Conservation (phyloP, 2,888 invertebrate genomes). For the Pasiphila rectangulata region DNA sequence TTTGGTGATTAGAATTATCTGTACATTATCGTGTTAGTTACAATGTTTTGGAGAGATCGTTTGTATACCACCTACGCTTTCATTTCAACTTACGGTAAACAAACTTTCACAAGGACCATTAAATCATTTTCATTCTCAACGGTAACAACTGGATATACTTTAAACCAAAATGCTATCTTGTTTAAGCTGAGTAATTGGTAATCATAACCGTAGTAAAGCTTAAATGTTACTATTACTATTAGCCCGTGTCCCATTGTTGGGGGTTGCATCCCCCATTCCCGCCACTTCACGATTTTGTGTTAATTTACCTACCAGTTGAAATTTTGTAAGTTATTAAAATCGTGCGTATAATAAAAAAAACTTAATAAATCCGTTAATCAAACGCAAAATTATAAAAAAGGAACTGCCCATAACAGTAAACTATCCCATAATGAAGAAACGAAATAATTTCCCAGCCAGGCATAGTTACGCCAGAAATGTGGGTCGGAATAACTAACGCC, state of each 20-base stretch:
- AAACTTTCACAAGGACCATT: not conserved
- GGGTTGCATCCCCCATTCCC: too few species aligned
- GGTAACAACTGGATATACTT: not conserved
- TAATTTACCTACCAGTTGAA: too few species aligned
- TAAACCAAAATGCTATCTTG: not conserved
- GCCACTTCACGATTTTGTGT: too few species aligned
- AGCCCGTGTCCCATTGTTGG: too few species aligned
- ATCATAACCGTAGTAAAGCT: too few species aligned
- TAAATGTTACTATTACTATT: too few species aligned
- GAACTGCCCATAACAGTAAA: too few species aligned
- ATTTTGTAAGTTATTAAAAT: too few species aligned
- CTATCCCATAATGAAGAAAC: conserved; percentile 2
- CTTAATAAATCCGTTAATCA: not conserved
- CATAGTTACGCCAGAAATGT: conserved; percentile 37
- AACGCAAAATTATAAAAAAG: too few species aligned
- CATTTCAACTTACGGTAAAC: not conserved
- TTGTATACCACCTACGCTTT: not conserved
- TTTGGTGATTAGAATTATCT: conserved; percentile 15
- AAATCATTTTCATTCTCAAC: not conserved
- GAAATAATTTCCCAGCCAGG: conserved; percentile 13
- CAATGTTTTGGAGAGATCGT: conserved; percentile 4
- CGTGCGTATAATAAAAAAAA: too few species aligned
- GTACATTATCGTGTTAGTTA: conserved; percentile 4
- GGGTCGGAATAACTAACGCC: conserved; percentile 40
- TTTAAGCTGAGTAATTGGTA: not conserved